A percentile compares a stretch with the other conserved stretches of the same genome.
phyloP scores from a whole-genome alignment of 2,113 vertebrate species.

The Festucalex cinctus region DNA sequence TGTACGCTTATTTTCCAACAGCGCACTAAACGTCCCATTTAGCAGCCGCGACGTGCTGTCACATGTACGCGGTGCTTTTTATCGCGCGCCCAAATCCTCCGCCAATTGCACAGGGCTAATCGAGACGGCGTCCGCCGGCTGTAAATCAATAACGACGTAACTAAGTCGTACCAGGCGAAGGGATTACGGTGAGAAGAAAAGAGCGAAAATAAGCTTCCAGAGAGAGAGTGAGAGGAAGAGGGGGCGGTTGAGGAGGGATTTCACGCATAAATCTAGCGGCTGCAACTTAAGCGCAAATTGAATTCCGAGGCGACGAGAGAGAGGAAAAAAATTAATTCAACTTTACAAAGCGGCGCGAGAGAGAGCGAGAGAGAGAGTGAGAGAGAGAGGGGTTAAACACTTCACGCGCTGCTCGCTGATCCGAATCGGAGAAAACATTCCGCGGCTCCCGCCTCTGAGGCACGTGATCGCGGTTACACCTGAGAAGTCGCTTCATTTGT shows the following conservation, averaged over 20 bases:
- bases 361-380: neutral
- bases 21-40: neutral
- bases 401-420: constrained; percentile 76
- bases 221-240: constrained; percentile 45
- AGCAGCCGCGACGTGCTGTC: neutral
- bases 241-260: constrained; percentile 54
- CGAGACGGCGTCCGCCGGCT: constrained; percentile 61
- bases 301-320: constrained; percentile 49
- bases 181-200: constrained; percentile 64
- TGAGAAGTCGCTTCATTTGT: constrained; percentile 59
- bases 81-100: constrained; percentile 48
- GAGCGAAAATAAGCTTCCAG: constrained; percentile 64
- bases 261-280: constrained; percentile 68
- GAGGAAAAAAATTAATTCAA: constrained; percentile 74
- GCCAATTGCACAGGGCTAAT: constrained; percentile 56
- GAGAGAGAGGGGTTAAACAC: constrained; percentile 71
- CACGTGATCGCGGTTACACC: constrained; percentile 42
- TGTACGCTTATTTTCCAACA: neutral
- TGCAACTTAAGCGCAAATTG: constrained; percentile 72
- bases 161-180: constrained; percentile 60
- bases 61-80: constrained; percentile 29
- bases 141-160: constrained; percentile 73
- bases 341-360: constrained; percentile 66
- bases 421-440: constrained; percentile 76
- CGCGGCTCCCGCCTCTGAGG: constrained; percentile 30